Base-by-base conservation (phyloP, 2,888 invertebrate genomes). In the Odontocolon sp. region DNA sequence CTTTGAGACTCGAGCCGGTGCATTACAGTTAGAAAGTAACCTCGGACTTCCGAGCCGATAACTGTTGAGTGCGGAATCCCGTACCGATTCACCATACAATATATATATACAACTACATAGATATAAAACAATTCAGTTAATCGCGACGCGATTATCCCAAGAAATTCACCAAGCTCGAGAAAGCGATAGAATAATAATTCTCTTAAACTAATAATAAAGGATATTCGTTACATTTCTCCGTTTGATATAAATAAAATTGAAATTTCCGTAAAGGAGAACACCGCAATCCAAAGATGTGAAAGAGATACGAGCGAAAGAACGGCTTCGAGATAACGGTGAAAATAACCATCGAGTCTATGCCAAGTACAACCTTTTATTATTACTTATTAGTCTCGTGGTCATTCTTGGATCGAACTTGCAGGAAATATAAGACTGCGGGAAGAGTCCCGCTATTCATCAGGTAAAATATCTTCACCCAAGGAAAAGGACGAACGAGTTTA, bases 11-110 rank as follows among this genome's bases (percentile, higher is more conserved):
- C 72, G 63, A 72, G 68, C 68, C 63, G 50, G 67, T 76, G 77
- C 77, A 69, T 64, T 78, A 77, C 78, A 76, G 78, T 76, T 79
- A 79, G 78, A 79, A 79, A 79, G 76, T 52, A 72, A 72, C 78
- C 64, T 77, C 76, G 68, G 63, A 74, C 66, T 77, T 71, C 71
- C 76, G 67, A 71, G 67, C 59, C 61, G 47, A 66, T 54, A 18
- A 64, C 23, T 31, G 52, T 54, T 63, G 66, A 40, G 54, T 56
- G 21, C 71, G 33, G 67, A 71, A 76, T 76, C 45, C 54, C 66
- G 28, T 36, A 54, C 40, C 28, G 59, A 67, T 45, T 61, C 45
- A 33, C 21, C 33, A 26, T 31, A 8, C 31, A 5, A n/a, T 18
- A 11, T 45, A 2, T 42, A 40, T 69, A 2, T 21, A 45, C 28